A percentile compares a stretch with the other conserved stretches of the same genome.
Evolutionary conservation across 2,113 vertebrate species (phyloP).

Genomic region (Megaceryle maxima): DNA sequence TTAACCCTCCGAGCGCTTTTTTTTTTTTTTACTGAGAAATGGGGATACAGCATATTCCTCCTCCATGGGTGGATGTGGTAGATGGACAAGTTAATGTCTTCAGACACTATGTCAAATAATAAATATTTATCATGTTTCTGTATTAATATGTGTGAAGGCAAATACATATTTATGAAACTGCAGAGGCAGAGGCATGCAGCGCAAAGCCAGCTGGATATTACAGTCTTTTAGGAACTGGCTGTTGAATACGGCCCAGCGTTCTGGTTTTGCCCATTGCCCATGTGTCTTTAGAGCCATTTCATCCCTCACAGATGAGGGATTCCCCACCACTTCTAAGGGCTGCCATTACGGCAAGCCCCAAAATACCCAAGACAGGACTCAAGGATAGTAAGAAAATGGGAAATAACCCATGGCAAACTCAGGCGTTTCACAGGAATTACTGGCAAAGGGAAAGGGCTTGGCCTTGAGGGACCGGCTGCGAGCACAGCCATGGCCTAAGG

Average conservation of each 20-base stretch:
- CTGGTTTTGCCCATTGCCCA: not conserved
- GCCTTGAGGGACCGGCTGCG: not conserved
- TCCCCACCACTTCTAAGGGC: not conserved
- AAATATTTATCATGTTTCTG: conserved; percentile 48
- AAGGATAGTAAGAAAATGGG: not conserved
- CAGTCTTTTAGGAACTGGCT: not conserved
- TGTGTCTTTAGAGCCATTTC: not conserved
- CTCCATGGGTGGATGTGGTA: not conserved
- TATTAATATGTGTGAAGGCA: not conserved
- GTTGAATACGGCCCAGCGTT: not conserved
- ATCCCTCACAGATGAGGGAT: not conserved
- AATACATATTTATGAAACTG: conserved; percentile 45
- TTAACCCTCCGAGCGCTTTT: not conserved
- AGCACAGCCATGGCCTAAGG: not conserved
- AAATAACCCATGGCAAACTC: not conserved
- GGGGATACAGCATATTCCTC: not conserved
- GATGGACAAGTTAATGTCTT: not conserved
- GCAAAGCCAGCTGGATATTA: not conserved
- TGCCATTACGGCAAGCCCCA: not conserved
- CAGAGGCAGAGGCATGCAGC: not conserved
- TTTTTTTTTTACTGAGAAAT: not conserved
- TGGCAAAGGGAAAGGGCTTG: not conserved
- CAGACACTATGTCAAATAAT: not conserved
- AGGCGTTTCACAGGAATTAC: rapidly evolving
- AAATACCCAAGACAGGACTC: not conserved